Evolutionary conservation across 2,113 vertebrate genomes (phyloP).

Genomic region (Triplophysa tibetana): DNA sequence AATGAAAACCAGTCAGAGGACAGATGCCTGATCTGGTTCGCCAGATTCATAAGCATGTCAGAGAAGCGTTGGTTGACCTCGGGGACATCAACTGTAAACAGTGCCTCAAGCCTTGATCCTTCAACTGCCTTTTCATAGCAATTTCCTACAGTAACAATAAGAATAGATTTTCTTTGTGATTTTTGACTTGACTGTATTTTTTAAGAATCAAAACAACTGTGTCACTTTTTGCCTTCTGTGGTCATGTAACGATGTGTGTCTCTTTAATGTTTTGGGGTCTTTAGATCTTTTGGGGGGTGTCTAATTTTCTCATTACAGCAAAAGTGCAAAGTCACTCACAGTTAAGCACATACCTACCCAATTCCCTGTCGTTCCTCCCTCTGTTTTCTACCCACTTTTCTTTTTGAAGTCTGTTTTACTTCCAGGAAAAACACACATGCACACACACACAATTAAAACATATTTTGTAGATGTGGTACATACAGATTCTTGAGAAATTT

Average conservation of each 20-base stretch:
- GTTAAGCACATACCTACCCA: background rate
- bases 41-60: too few species aligned
- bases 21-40: too few species aligned
- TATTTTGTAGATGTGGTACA: conserved; percentile 58
- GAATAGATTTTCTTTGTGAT: background rate
- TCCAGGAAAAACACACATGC: background rate
- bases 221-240: conserved; percentile 11
- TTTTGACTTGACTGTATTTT: background rate
- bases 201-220: background rate
- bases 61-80: too few species aligned
- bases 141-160: background rate
- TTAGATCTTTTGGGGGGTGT: background rate
- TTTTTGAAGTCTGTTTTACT: background rate
- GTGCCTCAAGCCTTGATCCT: background rate
- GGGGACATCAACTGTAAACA: too few species aligned
- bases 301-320: background rate
- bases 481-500: too few species aligned
- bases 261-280: conserved; percentile 31
- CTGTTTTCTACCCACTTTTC: background rate
- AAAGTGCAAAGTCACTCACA: background rate
- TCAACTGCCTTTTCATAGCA: background rate
- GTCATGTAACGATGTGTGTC: conserved; percentile 4
- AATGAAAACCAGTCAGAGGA: too few species aligned
- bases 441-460: conserved; percentile 4
- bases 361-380: conserved; percentile 15